These are phyloP conservation scores for Rhineura floridana DNA, from an alignment of 2,113 vertebrate genomes.

Conservation along the genomic window DNA sequence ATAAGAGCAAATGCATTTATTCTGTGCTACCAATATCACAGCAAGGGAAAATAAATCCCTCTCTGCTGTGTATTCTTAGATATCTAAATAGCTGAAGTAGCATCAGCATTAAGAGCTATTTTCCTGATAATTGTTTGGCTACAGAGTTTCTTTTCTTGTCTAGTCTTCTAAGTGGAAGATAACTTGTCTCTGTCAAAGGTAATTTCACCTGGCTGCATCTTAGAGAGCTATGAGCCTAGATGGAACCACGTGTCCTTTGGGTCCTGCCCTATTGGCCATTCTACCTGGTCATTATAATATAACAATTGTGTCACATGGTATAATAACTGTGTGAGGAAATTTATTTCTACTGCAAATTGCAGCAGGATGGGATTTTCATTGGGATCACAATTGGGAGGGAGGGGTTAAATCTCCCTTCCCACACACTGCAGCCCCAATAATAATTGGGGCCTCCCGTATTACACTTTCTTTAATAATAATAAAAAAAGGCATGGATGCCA, in stretches of 20 bases:
- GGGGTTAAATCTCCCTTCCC: no score
- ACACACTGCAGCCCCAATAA: no score
- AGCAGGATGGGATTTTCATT: no score
- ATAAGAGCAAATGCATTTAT: slow-evolving; percentile 28
- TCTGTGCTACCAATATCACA: slow-evolving; percentile 27
- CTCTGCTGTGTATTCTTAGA: not conserved
- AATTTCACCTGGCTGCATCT: not conserved
- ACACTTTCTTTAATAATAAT: no score
- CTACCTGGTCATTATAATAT: no score
- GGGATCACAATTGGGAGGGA: no score
- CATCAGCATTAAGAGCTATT: slow-evolving; percentile 30
- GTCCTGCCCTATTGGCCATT: not conserved
- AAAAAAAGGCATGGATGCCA: no score
- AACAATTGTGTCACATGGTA: no score
- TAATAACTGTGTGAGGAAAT: not conserved
- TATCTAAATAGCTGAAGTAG: slow-evolving; percentile 39
- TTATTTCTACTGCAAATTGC: no score
- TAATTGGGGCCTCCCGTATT: no score
- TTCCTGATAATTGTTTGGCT: slow-evolving; percentile 40
- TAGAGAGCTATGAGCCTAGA: not conserved
- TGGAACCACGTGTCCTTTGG: not conserved
- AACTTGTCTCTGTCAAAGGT: not conserved
- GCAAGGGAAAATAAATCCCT: not conserved
- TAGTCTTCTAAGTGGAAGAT: slow-evolving; percentile 17
- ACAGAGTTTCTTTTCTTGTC: slow-evolving; percentile 32